These are phyloP conservation scores for Lanistes nyassanus DNA, from an alignment of 1,140 invertebrate species.

Conservation along the genomic window DNA sequence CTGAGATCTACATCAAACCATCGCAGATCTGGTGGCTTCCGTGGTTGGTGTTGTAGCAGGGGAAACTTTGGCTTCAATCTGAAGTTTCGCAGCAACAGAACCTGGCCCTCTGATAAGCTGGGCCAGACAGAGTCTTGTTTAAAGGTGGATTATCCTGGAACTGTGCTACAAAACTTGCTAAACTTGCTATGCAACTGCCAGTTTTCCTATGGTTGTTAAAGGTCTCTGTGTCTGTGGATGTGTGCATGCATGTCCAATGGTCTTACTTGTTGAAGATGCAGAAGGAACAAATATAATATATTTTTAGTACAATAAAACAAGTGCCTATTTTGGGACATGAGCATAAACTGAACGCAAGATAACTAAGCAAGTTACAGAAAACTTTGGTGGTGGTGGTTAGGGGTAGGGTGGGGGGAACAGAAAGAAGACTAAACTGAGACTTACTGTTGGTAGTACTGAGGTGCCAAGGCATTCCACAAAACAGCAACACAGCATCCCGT, in stretches of 20 bases:
- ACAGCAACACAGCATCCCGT: conserved; percentile 44
- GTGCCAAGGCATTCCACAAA: conserved; percentile 40
- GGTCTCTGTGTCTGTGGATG: neutral
- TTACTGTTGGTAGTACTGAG: conserved; percentile 33
- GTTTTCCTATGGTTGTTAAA: too few species aligned
- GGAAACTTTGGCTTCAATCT: conserved; percentile 38
- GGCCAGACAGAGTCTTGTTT: neutral
- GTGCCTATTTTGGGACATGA: neutral
- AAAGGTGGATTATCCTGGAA: too few species aligned
- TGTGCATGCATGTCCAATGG: neutral
- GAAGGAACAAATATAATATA: too few species aligned
- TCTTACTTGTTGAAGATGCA: too few species aligned
- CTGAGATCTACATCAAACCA: conserved; percentile 39
- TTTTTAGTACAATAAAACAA: neutral
- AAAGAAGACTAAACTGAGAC: neutral
- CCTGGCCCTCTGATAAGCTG: conserved; percentile 41
- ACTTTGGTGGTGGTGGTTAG: neutral
- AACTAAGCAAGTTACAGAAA: neutral
- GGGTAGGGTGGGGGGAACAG: neutral
- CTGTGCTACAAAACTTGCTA: too few species aligned
- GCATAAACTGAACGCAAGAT: neutral
- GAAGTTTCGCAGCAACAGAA: conserved; percentile 42
- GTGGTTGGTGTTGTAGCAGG: conserved; percentile 12
- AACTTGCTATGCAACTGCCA: too few species aligned
- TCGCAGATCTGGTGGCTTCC: neutral